These are phyloP conservation scores for Xanthorhoe spadicearia DNA, from an alignment of 2,888 invertebrate species.

Conservation along the genomic window DNA sequence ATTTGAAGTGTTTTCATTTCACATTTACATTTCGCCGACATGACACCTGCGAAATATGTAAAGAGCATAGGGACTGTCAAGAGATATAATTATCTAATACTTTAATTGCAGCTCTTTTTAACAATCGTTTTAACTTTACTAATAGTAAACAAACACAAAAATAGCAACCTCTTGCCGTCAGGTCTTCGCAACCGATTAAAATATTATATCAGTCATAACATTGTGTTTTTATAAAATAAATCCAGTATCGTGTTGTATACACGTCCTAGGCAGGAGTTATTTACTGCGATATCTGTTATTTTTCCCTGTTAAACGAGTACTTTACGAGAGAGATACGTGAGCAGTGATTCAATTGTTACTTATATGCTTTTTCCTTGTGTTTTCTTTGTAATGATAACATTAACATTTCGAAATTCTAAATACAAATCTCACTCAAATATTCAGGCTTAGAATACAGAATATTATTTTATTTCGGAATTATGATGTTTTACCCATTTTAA, in stretches of 20 bases:
- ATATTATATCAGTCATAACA: background rate
- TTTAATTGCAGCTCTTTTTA: no score
- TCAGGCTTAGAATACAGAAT: conserved; percentile 10
- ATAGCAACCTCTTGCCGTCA: no score
- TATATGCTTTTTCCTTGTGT: conserved; percentile 26
- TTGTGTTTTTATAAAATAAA: background rate
- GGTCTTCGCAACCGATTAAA: background rate
- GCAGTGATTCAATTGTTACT: conserved; percentile 32
- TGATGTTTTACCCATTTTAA: conserved; percentile 22
- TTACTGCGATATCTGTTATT: conserved; percentile 53
- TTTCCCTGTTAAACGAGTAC: conserved; percentile 45
- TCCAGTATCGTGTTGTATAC: conserved; percentile 3
- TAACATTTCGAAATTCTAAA: background rate
- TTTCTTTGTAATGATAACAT: conserved; percentile 11
- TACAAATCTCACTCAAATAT: conserved; percentile 11
- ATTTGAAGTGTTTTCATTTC: background rate
- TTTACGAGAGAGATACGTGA: conserved; percentile 41
- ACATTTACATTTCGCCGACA: no score
- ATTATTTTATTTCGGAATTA: conserved; percentile 9
- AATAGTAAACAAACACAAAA: no score
- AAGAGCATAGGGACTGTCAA: no score
- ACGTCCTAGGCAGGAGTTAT: conserved; percentile 37
- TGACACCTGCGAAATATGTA: no score
- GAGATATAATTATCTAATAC: no score
- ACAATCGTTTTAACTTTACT: no score